Evolutionary conservation across 2,888 invertebrate species (phyloP).

Genomic region (Pseudococcus jackbeardsleyi): DNA sequence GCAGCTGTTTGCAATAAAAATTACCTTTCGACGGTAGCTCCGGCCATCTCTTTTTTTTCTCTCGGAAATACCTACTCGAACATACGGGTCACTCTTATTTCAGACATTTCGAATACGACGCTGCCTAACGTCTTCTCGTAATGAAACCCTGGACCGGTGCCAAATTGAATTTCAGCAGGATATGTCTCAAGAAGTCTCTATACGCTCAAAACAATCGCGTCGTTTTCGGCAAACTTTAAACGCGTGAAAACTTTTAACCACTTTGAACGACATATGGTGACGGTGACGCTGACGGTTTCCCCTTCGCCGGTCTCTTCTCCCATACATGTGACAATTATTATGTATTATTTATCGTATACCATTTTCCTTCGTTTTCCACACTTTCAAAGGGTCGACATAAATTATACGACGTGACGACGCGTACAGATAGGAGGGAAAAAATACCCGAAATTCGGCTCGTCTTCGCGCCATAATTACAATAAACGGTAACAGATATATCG

Average conservation of each 20-base stretch:
- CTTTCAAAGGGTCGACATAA: not conserved
- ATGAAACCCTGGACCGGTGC: constrained; percentile 34
- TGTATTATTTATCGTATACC: constrained; percentile 31
- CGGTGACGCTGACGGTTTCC: not conserved
- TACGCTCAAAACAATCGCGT: constrained; percentile 37
- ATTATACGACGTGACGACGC: not conserved
- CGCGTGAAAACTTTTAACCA: constrained; percentile 34
- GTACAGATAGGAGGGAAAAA: not conserved
- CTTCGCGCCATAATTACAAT: constrained; percentile 6
- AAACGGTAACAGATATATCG: constrained; percentile 37
- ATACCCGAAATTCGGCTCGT: not conserved
- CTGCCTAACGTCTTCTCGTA: not conserved
- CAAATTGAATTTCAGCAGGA: constrained; percentile 44
- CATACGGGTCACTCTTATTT: constrained; percentile 9
- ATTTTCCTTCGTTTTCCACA: not conserved
- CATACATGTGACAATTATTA: constrained; percentile 27
- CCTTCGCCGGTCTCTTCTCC: too few relatives aligned
- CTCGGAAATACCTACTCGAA: not conserved
- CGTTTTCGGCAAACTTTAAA: constrained; percentile 23
- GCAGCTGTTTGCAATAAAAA: constrained; percentile 44
- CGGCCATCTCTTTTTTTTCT: constrained; percentile 1
- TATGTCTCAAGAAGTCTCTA: constrained; percentile 37
- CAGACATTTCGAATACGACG: not conserved
- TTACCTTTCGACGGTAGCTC: not conserved
- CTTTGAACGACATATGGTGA: constrained; percentile 35